A percentile compares a stretch with the other conserved stretches of the same genome.
Conservation (phyloP, 2,797 vertebrate genomes). For the Gephyroberyx darwinii region DNA sequence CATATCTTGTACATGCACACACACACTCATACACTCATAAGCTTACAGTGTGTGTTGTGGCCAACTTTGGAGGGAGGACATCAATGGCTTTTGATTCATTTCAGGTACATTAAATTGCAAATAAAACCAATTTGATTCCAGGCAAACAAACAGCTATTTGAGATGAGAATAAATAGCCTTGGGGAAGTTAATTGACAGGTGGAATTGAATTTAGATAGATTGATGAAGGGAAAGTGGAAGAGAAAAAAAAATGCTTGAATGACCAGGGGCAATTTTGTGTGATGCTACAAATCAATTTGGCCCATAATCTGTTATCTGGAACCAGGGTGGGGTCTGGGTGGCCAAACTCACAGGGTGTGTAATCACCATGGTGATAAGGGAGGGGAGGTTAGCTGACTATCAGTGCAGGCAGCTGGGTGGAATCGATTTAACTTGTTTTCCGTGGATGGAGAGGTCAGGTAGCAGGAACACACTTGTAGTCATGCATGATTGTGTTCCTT, state of each 20-base stretch:
- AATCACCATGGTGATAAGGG: slow-evolving; percentile 74
- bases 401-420: slow-evolving; percentile 51
- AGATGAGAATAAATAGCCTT: slow-evolving; percentile 45
- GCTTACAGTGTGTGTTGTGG: background rate
- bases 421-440: slow-evolving; percentile 66
- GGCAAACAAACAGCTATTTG: slow-evolving; percentile 38
- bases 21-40: background rate
- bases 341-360: slow-evolving; percentile 67
- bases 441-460: slow-evolving; percentile 60
- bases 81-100: slow-evolving; percentile 36
- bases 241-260: slow-evolving; percentile 50
- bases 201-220: slow-evolving; percentile 70
- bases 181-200: slow-evolving; percentile 56
- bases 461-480: slow-evolving; percentile 50
- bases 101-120: slow-evolving; percentile 32
- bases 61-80: background rate
- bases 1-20: background rate
- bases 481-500: slow-evolving; percentile 50
- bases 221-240: slow-evolving; percentile 61
- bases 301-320: slow-evolving; percentile 72
- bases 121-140: slow-evolving; percentile 44
- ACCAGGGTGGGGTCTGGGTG: slow-evolving; percentile 55
- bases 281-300: slow-evolving; percentile 75
- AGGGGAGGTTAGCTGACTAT: slow-evolving; percentile 61
- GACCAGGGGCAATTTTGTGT: slow-evolving; percentile 56